Base-by-base conservation (phyloP, 2,113 vertebrate species). In the Plecturocebus donacophilus region DNA sequence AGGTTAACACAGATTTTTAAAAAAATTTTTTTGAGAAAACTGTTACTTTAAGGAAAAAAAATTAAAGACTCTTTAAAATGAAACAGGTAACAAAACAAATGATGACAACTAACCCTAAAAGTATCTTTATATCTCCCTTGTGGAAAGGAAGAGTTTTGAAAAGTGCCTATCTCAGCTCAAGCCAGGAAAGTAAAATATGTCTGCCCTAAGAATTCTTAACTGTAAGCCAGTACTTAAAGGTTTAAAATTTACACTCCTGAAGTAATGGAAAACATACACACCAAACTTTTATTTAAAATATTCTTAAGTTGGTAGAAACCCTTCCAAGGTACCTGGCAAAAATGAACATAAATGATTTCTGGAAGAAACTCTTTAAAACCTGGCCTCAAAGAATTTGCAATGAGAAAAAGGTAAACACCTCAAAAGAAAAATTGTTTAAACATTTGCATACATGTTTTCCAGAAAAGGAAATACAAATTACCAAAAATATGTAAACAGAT, bases 241-340 rank as follows among this genome's bases (percentile, higher is more conserved):
- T 92, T 49, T 77, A 13, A 90, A 66, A 84, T 80, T 45, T 68
- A 90, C 0, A 70, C 13, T 61, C 79, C 3, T 70, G 20, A 42
- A 17, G 2, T 40, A 75, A 58, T 32, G 4, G n/a, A 87, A 86
- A 90, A 84, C 30, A 38, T 14, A 86, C 11, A 80, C 8, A 64
- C 6, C 56, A 89, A 81, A 61, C 5, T 84, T 91, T 83, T 84
- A 96, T 83, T 96, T 87, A 83, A 97, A 90, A 93, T 77, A 45
- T 2, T 40, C 38, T 92, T 75, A 87, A 11, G 32, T 14, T 85
- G 45, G 35, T 35, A 97, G 25, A 87, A 47, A 76, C 11, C 61
- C 61, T 13, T 40, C 13, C 27, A 68, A 71, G 25, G 32, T 20
- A 89, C 27, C 32, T 94, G 66, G 8, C 52, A 87, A 87, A 42